phyloP scores from a whole-genome alignment of 2,797 vertebrate species.

The Enteromius argenteus region DNA sequence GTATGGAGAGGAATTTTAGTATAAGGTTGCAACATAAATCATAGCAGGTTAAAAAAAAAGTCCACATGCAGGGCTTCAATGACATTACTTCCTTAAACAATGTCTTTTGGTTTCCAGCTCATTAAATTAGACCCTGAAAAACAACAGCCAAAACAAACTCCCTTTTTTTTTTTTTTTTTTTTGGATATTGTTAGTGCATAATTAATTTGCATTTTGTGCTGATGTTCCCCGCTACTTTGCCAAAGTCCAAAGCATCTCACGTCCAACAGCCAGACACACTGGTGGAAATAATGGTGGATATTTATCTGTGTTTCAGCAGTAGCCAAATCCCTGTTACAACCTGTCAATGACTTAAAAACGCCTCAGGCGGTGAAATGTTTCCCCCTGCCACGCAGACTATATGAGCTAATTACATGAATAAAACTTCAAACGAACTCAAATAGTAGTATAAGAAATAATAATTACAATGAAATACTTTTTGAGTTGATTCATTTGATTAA shows the following conservation, averaged over 20 bases:
- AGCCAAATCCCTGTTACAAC: conserved; percentile 71
- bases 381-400: not conserved
- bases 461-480: conserved; percentile 13
- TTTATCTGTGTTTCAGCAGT: conserved; percentile 75
- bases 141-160: conserved; percentile 52
- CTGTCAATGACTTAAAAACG: conserved; percentile 57
- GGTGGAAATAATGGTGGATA: conserved; percentile 75
- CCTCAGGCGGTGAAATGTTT: conserved; percentile 38
- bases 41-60: not conserved
- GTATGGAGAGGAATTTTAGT: conserved; percentile 1
- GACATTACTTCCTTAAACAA: conserved; percentile 45
- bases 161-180: conserved; percentile 41
- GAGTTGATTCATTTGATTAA: conserved; percentile 23
- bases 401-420: not conserved
- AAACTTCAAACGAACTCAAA: conserved; percentile 3
- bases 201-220: conserved; percentile 62
- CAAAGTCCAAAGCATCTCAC: conserved; percentile 52
- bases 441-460: not conserved
- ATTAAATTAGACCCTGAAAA: conserved; percentile 54
- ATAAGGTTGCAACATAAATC: conserved; percentile 25
- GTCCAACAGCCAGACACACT: conserved; percentile 58
- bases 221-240: conserved; percentile 39
- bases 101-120: conserved; percentile 51
- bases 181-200: conserved; percentile 58
- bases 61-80: conserved; percentile 40